Base-by-base conservation (phyloP, 2,113 vertebrate species). In the Thamnophis sirtalis region DNA sequence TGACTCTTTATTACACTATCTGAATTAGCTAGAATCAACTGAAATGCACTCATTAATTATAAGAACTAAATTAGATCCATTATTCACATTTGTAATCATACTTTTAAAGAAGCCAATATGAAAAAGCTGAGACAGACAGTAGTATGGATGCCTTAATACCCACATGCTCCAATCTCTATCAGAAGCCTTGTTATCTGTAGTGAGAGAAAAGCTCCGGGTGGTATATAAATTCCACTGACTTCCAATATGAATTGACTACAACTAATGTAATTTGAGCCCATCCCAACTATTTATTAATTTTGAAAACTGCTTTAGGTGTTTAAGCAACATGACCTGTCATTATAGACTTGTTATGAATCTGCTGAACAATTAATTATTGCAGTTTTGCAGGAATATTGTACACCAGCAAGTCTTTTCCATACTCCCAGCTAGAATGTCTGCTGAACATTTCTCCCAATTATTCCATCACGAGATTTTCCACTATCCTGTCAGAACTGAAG, bases 341-440 rank as follows among this genome's bases (percentile, higher is more conserved):
- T 92, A 92, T 88, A 73, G 15, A 87, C 3, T 24, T n/a, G 86
- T 38, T 73, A 55, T 90, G 93, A 9, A 48, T 48, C 21, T 43
- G 50, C 68, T 88, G 91, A 58, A 13, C 53, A 24, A 28, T 0
- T 38, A 84, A 49, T 53, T 6, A n/a, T 21, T 53, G 8, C 4
- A 89, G 88, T 91, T 94, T 89, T 92, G 63, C 49, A 68, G 28
- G 15, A n/a, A 58, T 58, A 26, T 22, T 58, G 28, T 68, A n/a
- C 63, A n/a, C 63, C 28, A n/a, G 28, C 60, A 68, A n/a, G 28
- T 48, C 80, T 84, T 8, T 84, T 84, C 22, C 84, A 13, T 26
- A 89, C 13, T 28, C 58, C 50, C n/a, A 53, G 48, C 38, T 48
- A 8, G 13, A 60, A 43, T 60, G 43, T 85, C 53, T 56, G 33